Evolutionary conservation across 2,888 invertebrate genomes (phyloP).

Genomic region (Drosophila fungiperda): DNA sequence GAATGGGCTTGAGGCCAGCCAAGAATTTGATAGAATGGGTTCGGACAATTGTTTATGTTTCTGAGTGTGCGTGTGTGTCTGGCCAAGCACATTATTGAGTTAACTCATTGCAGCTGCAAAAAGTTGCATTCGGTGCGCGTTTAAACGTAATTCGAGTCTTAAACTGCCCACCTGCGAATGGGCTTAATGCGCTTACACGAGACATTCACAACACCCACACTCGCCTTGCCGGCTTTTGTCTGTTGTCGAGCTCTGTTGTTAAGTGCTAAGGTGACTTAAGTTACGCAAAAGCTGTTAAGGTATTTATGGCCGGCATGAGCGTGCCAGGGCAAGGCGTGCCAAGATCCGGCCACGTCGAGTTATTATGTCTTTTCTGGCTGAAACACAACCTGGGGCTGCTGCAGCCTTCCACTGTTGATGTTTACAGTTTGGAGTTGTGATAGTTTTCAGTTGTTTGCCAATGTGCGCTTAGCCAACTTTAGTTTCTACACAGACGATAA

Average conservation of each 20-base stretch:
- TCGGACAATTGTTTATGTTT: not conserved
- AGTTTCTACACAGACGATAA: not conserved
- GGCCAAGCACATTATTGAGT: conserved; percentile 77
- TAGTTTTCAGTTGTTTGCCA: conserved; percentile 41
- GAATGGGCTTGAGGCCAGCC: conserved; percentile 46
- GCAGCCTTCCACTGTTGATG: conserved; percentile 28
- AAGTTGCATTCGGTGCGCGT: conserved; percentile 62
- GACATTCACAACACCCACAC: conserved; percentile 23
- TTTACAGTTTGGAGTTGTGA: conserved; percentile 36
- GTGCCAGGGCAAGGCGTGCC: conserved; percentile 39
- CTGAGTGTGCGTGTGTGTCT: conserved; percentile 32
- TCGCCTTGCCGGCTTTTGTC: conserved; percentile 1
- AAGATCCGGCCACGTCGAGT: conserved; percentile 34
- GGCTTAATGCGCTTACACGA: conserved; percentile 71
- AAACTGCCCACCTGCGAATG: conserved; percentile 57
- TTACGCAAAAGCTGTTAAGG: conserved; percentile 76
- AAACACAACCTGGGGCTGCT: conserved; percentile 14
- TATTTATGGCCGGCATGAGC: conserved; percentile 67
- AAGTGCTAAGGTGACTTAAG: conserved; percentile 76
- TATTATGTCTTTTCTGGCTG: conserved; percentile 46
- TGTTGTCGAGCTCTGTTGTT: conserved; percentile 38
- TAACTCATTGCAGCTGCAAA: conserved; percentile 64
- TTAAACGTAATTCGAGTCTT: conserved; percentile 66
- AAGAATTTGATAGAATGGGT: conserved; percentile 17
- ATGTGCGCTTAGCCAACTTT: conserved; percentile 29